Conservation (phyloP, 2,888 invertebrate genomes). For the Cryptophagus acutangulus region DNA sequence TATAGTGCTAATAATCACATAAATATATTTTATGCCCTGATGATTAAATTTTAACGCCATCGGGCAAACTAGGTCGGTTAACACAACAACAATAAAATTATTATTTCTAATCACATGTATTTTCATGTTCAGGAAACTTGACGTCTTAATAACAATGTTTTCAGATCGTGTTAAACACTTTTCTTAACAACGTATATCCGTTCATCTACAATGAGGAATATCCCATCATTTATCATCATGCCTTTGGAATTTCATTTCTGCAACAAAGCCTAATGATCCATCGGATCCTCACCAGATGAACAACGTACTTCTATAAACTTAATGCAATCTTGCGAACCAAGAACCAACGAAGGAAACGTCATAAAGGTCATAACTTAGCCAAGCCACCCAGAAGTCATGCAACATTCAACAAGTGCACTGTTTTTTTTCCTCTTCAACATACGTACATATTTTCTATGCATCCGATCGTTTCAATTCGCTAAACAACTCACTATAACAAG, state of each 20-base stretch:
- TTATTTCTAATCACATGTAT: no score
- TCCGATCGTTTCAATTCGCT: constrained; percentile 22
- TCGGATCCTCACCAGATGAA: constrained; percentile 1
- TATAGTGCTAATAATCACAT: no score
- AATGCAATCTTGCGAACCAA: constrained; percentile 14
- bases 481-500: constrained; percentile 22
- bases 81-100: no score
- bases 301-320: constrained; percentile 14
- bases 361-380: constrained; percentile 35
- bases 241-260: not conserved
- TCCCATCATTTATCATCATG: not conserved
- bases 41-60: no score
- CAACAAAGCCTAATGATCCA: constrained; percentile 1
- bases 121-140: no score
- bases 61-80: no score
- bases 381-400: constrained; percentile 37
- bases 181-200: no score
- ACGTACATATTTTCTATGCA: constrained; percentile 8
- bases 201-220: constrained; percentile 16
- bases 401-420: constrained; percentile 38
- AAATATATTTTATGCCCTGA: no score
- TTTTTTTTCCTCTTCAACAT: constrained; percentile 22
- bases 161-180: no score
- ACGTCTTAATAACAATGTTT: no score
- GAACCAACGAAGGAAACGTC: constrained; percentile 22